Evolutionary conservation across 2,113 vertebrate genomes (phyloP).

Genomic region (Zeus faber): DNA sequence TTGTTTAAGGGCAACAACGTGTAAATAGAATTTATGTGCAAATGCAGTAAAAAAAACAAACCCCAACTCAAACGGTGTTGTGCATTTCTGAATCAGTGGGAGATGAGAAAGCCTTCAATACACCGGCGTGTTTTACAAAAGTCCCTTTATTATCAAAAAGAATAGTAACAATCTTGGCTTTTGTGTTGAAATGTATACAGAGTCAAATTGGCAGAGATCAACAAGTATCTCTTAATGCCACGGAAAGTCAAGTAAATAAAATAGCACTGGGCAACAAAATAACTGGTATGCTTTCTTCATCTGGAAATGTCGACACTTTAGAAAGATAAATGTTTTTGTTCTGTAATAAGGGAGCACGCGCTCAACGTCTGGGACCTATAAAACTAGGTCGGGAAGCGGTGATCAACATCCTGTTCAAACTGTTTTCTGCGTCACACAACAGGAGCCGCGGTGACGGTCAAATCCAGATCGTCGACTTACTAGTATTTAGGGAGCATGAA

Average conservation of each 20-base stretch:
- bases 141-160: slow-evolving; percentile 62
- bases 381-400: slow-evolving; percentile 70
- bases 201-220: too few relatives aligned
- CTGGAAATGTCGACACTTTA: too few relatives aligned
- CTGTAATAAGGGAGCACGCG: slow-evolving; percentile 18
- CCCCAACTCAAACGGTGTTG: too few relatives aligned
- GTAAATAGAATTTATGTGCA: slow-evolving; percentile 32
- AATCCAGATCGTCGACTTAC: not conserved
- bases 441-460: slow-evolving; percentile 16
- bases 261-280: too few relatives aligned
- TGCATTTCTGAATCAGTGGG: not conserved
- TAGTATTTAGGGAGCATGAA: too few relatives aligned
- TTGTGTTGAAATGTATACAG: slow-evolving; percentile 32
- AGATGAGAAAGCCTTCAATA: not conserved
- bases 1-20: not conserved
- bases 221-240: too few relatives aligned
- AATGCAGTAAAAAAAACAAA: slow-evolving; percentile 59
- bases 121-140: slow-evolving; percentile 40
- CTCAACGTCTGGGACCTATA: slow-evolving; percentile 60
- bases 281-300: too few relatives aligned
- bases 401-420: too few relatives aligned
- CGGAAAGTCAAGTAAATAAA: too few relatives aligned
- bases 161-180: slow-evolving; percentile 55
- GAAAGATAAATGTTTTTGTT: too few relatives aligned
- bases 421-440: too few relatives aligned